Evolutionary conservation across 2,113 vertebrate genomes (phyloP).

Genomic region (Deroptyus accipitrinus): DNA sequence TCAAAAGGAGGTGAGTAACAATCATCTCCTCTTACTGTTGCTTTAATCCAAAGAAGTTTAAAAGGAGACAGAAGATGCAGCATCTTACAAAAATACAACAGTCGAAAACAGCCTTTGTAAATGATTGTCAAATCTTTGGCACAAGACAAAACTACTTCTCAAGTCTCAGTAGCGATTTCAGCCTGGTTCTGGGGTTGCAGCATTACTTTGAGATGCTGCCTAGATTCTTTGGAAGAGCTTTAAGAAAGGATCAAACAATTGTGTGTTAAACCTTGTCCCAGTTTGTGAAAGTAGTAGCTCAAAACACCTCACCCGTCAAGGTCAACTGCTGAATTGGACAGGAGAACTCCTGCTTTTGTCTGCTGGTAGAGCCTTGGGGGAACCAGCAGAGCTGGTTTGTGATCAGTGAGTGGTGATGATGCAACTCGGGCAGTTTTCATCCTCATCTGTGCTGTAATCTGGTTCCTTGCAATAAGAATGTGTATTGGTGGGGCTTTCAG

Average conservation of each 20-base stretch:
- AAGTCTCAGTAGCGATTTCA: background rate
- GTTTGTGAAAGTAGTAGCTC: background rate
- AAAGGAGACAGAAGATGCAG: background rate
- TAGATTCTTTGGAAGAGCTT: background rate
- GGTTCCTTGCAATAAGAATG: background rate
- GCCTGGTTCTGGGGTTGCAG: background rate
- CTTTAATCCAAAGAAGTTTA: background rate
- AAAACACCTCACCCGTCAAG: background rate
- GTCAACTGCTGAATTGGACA: background rate
- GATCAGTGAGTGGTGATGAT: background rate
- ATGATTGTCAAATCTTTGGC: background rate
- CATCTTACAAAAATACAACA: background rate
- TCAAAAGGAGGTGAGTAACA: conserved; percentile 81
- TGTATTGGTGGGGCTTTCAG: background rate
- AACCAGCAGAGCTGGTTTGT: background rate
- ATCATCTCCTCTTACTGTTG: background rate
- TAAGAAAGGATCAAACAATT: background rate
- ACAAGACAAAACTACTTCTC: background rate
- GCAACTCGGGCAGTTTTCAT: background rate
- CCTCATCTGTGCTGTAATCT: background rate
- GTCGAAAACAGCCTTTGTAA: background rate
- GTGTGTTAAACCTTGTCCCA: background rate
- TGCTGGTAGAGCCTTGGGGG: background rate
- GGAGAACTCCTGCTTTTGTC: background rate
- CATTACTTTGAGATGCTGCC: background rate